A percentile compares a stretch with the other conserved stretches of the same genome.
Conservation (phyloP, 2,888 invertebrate genomes). For the Tenthredo distinguenda region DNA sequence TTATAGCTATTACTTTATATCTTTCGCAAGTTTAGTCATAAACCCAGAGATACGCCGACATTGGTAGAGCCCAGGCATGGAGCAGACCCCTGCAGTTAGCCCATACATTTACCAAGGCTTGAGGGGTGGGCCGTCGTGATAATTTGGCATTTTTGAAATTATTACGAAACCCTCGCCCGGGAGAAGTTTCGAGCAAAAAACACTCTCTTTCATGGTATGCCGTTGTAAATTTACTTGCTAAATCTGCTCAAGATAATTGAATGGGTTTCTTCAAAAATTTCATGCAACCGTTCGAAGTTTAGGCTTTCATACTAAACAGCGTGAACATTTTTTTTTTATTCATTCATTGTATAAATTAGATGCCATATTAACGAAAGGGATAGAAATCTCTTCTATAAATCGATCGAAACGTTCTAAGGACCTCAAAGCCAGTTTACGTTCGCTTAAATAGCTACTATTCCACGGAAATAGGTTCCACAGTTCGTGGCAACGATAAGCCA, state of each 20-base stretch:
- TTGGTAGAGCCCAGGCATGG: conserved; percentile 24
- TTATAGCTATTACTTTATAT: conserved; percentile 56
- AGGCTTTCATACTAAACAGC: not conserved
- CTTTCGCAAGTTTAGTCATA: conserved; percentile 58
- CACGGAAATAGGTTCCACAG: not conserved
- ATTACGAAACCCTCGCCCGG: conserved; percentile 15
- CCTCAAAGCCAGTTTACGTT: not conserved
- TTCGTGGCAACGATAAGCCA: conserved; percentile 12
- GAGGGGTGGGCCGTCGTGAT: conserved; percentile 27
- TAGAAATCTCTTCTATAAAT: not conserved
- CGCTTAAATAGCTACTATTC: not conserved
- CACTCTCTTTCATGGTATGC: conserved; percentile 11
- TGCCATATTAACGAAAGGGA: not conserved
- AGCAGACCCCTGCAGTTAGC: conserved; percentile 31
- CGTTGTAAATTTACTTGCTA: conserved; percentile 10
- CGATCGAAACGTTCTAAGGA: not conserved
- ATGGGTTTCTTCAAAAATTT: not conserved
- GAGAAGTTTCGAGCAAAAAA: conserved; percentile 23
- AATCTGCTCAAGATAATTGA: conserved; percentile 25
- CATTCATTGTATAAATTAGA: not conserved
- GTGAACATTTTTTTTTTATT: not conserved
- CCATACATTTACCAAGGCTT: conserved; percentile 11
- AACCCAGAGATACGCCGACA: conserved; percentile 56
- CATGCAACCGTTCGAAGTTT: conserved; percentile 7
- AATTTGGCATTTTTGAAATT: conserved; percentile 49